Conservation (phyloP, 2,888 invertebrate species). For the Crepidodera aurea region DNA sequence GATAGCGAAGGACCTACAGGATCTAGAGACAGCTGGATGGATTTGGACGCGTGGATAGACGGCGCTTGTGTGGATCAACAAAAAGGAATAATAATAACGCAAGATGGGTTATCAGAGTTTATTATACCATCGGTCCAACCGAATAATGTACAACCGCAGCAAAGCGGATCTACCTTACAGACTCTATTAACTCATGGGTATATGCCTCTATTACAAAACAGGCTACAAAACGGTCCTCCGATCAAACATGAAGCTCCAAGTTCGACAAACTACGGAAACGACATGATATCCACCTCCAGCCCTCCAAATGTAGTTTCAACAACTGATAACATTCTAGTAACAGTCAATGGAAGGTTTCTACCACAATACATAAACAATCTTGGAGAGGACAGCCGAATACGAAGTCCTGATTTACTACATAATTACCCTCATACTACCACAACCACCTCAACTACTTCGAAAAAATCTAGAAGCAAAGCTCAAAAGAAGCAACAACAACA, state of each 20-base stretch:
- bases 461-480: slow-evolving; percentile 74
- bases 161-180: slow-evolving; percentile 78
- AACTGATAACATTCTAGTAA: slow-evolving; percentile 75
- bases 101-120: slow-evolving; percentile 73
- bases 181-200: slow-evolving; percentile 80
- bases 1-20: slow-evolving; percentile 73
- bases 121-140: slow-evolving; percentile 68
- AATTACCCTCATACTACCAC: slow-evolving; percentile 78
- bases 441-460: slow-evolving; percentile 72
- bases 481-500: slow-evolving; percentile 69
- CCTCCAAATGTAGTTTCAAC: slow-evolving; percentile 89
- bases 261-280: slow-evolving; percentile 78
- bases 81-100: slow-evolving; percentile 71
- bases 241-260: slow-evolving; percentile 77
- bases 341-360: slow-evolving; percentile 74
- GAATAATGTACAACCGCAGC: slow-evolving; percentile 58
- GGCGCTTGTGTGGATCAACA: slow-evolving; percentile 77
- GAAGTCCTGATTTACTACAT: slow-evolving; percentile 75
- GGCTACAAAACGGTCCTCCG: too few relatives aligned
- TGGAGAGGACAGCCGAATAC: slow-evolving; percentile 67
- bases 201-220: slow-evolving; percentile 83
- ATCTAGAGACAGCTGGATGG: slow-evolving; percentile 87
- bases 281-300: slow-evolving; percentile 78
- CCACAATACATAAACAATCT: slow-evolving; percentile 65
- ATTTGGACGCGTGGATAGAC: slow-evolving; percentile 87